These are phyloP conservation scores for Aspidoscelis tigris DNA, from an alignment of 2,113 vertebrate genomes.

Conservation along the genomic window DNA sequence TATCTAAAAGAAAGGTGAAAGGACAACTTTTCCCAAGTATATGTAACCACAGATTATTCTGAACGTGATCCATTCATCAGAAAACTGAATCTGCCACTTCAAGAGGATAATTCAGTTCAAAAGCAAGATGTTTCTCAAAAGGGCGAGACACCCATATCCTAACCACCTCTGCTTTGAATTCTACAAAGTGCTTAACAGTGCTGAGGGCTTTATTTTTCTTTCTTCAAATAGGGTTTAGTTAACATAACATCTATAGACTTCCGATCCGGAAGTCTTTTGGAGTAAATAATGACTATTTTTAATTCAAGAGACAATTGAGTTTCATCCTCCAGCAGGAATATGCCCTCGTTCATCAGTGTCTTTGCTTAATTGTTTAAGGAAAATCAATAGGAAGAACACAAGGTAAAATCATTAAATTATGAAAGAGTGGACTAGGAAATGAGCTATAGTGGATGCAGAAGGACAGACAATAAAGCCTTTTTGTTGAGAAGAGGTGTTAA, in stretches of 20 bases:
- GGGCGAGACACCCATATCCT: too few species aligned
- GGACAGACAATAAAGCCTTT: constrained; percentile 57
- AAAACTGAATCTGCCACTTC: too few species aligned
- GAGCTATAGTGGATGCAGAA: constrained; percentile 48
- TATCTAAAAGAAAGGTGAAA: too few species aligned
- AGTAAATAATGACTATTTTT: constrained; percentile 2
- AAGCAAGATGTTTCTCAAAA: too few species aligned
- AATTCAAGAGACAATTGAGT: constrained; percentile 14
- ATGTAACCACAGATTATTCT: too few species aligned
- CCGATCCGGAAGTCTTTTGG: neutral
- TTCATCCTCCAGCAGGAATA: neutral
- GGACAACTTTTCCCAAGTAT: too few species aligned
- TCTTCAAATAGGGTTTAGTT: neutral
- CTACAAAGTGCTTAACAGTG: too few species aligned
- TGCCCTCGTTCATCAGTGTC: constrained; percentile 18
- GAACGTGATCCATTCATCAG: too few species aligned
- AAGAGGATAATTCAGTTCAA: too few species aligned
- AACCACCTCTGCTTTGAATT: too few species aligned
- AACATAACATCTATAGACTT: neutral
- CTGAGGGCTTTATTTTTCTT: neutral
- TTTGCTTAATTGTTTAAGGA: constrained; percentile 18
- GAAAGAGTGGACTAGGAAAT: constrained; percentile 39
- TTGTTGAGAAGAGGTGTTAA: constrained; percentile 32
- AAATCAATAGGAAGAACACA: neutral
- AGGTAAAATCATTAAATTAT: constrained; percentile 47